These are phyloP conservation scores for Lipophrys pholis DNA, from an alignment of 2,113 vertebrate genomes.

Conservation along the genomic window DNA sequence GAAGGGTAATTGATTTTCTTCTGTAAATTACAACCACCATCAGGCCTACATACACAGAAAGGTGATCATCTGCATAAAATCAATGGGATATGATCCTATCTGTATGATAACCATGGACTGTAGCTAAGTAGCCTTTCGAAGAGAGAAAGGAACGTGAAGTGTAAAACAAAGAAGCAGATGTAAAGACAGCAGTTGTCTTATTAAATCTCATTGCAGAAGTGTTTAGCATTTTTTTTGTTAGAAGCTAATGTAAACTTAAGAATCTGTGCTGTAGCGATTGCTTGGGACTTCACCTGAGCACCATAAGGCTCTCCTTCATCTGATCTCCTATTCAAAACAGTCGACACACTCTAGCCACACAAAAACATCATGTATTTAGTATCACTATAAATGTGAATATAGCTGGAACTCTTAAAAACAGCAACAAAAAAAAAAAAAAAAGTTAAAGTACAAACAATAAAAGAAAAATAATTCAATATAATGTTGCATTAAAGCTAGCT, in stretches of 20 bases:
- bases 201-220: slow-evolving; percentile 23
- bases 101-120: slow-evolving; percentile 88
- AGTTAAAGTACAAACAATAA: neutral
- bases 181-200: slow-evolving; percentile 11
- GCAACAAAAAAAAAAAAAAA: too few species aligned
- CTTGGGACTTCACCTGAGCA: neutral
- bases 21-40: slow-evolving; percentile 94
- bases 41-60: slow-evolving; percentile 95
- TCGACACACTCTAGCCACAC: neutral
- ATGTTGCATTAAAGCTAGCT: slow-evolving; percentile 14
- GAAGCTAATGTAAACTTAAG: neutral
- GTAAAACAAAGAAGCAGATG: slow-evolving; percentile 35
- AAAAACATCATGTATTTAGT: neutral
- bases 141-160: slow-evolving; percentile 15
- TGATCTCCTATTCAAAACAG: neutral
- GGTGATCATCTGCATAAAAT: slow-evolving; percentile 99
- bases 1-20: slow-evolving; percentile 98
- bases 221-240: neutral
- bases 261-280: neutral
- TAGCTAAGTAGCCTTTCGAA: slow-evolving; percentile 64
- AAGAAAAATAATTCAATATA: neutral
- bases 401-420: neutral
- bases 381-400: neutral
- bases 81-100: slow-evolving; percentile 93
- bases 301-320: neutral